Conservation (phyloP, 2,888 invertebrate genomes). For the Linnaemya tessellans region DNA sequence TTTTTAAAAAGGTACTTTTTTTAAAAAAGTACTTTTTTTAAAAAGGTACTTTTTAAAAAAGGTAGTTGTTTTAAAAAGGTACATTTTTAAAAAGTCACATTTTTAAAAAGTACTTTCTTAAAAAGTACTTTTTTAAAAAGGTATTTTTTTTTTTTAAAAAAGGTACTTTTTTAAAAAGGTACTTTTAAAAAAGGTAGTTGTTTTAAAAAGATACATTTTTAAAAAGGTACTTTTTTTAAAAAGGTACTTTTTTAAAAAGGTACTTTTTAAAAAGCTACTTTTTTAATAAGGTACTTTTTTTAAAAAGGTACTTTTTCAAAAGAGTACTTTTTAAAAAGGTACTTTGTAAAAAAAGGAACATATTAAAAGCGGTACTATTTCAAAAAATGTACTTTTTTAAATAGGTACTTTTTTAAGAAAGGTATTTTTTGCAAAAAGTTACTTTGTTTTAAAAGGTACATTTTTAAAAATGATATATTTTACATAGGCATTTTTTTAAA, state of each 20-base stretch:
- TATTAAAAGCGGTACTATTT: too few species aligned
- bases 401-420: constrained; percentile 1
- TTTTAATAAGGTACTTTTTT: too few species aligned
- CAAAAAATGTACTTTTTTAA: not conserved
- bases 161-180: too few species aligned
- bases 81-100: not conserved
- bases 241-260: not conserved
- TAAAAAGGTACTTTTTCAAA: not conserved
- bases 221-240: not conserved
- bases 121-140: not conserved
- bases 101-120: not conserved
- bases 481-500: not conserved
- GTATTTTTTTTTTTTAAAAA: too few species aligned
- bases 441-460: not conserved
- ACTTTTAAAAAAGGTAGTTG: not conserved
- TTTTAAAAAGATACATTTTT: not conserved
- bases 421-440: not conserved
- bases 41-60: not conserved
- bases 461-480: not conserved
- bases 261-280: not conserved
- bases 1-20: not conserved
- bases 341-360: not conserved
- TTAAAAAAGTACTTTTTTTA: not conserved
- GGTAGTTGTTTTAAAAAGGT: not conserved
- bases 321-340: not conserved